Evolutionary conservation across 2,888 invertebrate genomes (phyloP).

Genomic region (Himalopsyche anomala): DNA sequence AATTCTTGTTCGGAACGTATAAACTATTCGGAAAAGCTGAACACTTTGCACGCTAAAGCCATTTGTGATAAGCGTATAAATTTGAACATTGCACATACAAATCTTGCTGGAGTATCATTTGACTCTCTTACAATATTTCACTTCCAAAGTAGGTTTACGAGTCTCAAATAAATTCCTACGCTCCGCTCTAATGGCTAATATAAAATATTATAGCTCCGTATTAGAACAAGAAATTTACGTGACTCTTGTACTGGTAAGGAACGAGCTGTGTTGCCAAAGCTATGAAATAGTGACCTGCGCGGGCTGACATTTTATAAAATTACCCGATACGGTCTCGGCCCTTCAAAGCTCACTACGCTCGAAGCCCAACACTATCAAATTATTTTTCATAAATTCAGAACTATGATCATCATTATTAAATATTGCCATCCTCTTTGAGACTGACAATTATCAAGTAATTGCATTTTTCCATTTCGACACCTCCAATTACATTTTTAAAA

Average conservation of each 20-base stretch:
- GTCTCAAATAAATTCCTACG: slow-evolving; percentile 45
- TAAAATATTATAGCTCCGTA: slow-evolving; percentile 38
- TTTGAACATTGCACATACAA: slow-evolving; percentile 41
- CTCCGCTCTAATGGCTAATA: slow-evolving; percentile 38
- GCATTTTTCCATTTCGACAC: no score
- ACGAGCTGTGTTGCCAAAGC: slow-evolving; percentile 3
- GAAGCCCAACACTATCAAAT: no score
- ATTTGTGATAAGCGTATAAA: slow-evolving; percentile 40
- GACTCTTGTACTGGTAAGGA: slow-evolving; percentile 25
- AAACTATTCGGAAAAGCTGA: slow-evolving; percentile 39
- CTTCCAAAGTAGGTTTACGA: slow-evolving; percentile 43
- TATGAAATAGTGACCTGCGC: slow-evolving; percentile 3
- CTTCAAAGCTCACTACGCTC: no score
- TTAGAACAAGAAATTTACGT: slow-evolving; percentile 43
- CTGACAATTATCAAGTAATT: no score
- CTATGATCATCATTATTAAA: no score
- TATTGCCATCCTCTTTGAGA: no score
- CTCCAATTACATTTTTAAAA: no score
- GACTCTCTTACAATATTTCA: slow-evolving; percentile 40
- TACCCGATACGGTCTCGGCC: no score
- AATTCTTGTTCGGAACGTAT: slow-evolving; percentile 11
- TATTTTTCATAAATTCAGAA: no score
- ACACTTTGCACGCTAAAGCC: slow-evolving; percentile 40
- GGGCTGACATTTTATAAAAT: no score
- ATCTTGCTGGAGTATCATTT: slow-evolving; percentile 26